Evolutionary conservation across 2,113 vertebrate species (phyloP), one percentile per base, ranked within the genome.

Genomic region (Halichoerus grypus): DNA sequence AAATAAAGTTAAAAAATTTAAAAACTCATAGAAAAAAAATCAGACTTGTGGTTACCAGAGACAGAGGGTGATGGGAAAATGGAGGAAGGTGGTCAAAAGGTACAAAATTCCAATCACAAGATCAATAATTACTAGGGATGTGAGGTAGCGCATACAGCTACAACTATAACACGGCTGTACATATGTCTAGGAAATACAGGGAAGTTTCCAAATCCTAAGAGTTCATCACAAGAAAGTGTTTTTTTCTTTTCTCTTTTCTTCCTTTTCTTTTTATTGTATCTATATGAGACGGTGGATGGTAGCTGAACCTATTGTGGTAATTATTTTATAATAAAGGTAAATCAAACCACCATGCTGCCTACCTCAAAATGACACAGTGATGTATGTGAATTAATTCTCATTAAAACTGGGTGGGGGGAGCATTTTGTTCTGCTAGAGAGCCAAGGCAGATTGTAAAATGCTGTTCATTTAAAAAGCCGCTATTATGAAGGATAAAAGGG

Each of bases 161-260:
- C 0, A 12, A 49, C 11, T 12, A 26, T 12, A 26, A 15, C 8
- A 0, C 33, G 1, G 1, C 63, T 26, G 1, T 13, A 28, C 4
- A 7, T 18, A 19, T 21, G 67, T 36, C 18, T 21, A 4, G 12
- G 51, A 21, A 19, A 55, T 7, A 4, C 1, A 87, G n/a, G 14
- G 18, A 53, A 24, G 49, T 39, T 71, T 39, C 12, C 39, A 36
- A 55, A 55, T 55, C 33, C 49, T 28, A 12, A 18, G 22, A 18
- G 15, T 19, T 53, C 33, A 19, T 4, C 46, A 39, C 51, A 69
- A 55, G 49, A 36, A 55, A 24, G 46, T 5, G 5, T n/a, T 2
- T 21, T 24, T 86, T 87, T 28, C 19, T 7, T 14, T 26, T 53
- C 33, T 12, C 65, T 69, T 69, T 86, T 22, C 22, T 1, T 53